phyloP scores from a whole-genome alignment of 2,113 vertebrate genomes.

The Hystrix cristata region DNA sequence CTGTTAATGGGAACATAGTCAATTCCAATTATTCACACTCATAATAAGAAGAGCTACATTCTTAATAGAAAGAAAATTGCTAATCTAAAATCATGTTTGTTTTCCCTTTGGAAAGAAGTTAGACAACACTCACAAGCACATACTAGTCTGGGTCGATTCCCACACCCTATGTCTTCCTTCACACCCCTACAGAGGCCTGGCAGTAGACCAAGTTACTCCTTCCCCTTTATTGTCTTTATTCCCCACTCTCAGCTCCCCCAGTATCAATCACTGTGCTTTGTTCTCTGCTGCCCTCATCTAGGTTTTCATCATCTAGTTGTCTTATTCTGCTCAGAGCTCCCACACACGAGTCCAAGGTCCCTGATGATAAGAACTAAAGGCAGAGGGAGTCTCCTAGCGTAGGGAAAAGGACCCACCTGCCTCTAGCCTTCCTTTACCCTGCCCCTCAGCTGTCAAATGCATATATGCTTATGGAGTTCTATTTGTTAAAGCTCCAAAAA shows the following conservation, averaged over 20 bases:
- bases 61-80: neutral
- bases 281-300: neutral
- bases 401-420: neutral
- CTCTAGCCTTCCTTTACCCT: neutral
- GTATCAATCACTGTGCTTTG: neutral
- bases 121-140: neutral
- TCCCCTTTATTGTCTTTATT: neutral
- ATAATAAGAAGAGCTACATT: neutral
- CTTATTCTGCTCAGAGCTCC: neutral
- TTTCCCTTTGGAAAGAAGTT: conserved; percentile 17
- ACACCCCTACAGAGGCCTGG: neutral
- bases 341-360: neutral
- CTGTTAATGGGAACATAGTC: neutral
- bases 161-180: neutral
- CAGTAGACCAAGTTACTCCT: neutral
- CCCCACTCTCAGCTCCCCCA: neutral
- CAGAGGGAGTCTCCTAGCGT: neutral
- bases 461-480: neutral
- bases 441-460: neutral
- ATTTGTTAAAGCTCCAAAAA: neutral
- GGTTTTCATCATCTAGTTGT: neutral
- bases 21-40: neutral
- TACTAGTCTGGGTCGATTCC: neutral
- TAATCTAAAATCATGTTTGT: conserved; percentile 21
- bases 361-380: neutral